A percentile compares a stretch with the other conserved stretches of the same genome.
Evolutionary conservation across 2,797 vertebrate species (phyloP).

Genomic region (Sebastes steindachneri): DNA sequence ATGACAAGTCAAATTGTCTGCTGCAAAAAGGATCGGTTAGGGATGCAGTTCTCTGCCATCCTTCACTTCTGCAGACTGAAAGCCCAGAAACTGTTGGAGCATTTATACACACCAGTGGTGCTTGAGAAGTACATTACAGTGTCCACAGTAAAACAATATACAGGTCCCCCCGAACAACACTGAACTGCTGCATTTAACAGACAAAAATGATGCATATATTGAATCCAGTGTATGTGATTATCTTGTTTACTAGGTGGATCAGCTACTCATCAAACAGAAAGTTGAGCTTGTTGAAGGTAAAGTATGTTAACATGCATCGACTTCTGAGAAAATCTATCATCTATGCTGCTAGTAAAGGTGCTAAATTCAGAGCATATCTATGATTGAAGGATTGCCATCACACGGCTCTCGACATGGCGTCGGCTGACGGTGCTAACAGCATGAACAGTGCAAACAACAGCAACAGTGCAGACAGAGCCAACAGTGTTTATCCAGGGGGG

Average conservation of each 20-base stretch:
- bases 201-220: background rate
- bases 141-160: background rate
- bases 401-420: no score
- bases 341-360: background rate
- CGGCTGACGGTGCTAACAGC: no score
- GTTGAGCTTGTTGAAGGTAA: conserved; percentile 92
- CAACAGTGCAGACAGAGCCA: no score
- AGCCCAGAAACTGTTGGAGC: background rate
- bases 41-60: background rate
- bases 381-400: accelerated
- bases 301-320: conserved; percentile 53
- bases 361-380: no score
- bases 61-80: background rate
- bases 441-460: no score
- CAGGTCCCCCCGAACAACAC: background rate
- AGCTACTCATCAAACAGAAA: conserved; percentile 93
- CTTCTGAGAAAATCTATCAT: background rate
- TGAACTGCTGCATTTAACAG: background rate
- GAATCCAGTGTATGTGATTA: background rate
- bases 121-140: background rate
- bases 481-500: no score
- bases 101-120: background rate
- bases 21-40: background rate
- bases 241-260: conserved; percentile 86
- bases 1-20: background rate